Evolutionary conservation across 2,113 vertebrate genomes (phyloP), one percentile per base, ranked within the genome.

Genomic region (Brachypteracias leptosomus): DNA sequence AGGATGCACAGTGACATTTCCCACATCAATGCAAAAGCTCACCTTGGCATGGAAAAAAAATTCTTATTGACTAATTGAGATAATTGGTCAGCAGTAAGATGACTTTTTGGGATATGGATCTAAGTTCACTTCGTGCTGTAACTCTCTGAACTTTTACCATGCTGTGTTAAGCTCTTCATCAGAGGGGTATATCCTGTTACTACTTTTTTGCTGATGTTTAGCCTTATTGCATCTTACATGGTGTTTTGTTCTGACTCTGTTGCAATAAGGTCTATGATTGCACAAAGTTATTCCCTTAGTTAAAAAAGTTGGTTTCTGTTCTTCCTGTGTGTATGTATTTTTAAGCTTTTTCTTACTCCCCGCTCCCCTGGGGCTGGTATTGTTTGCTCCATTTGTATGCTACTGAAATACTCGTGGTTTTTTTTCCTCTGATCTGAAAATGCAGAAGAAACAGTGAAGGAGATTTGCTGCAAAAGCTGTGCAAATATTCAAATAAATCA

Each of bases 401-500:
- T 70, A 13, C 73, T 65, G 73, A 88, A 91, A 91, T 47, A 85
- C 31, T 36, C 44, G 10, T 0, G n/a, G 7, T 31, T 57, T 2
- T 75, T 44, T 58, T n/a, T 12, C 5, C 31, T 93, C 72, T 73
- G 81, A 81, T 91, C 66, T 89, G 59, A 93, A 95, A 96, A 79
- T 38, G 75, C 81, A 66, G 81, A 96, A 86, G 78, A 83, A 94
- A 77, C 25, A 44, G 66, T 13, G 66, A 87, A 87, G 59, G 86
- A 93, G 91, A 89, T 96, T 91, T 91, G 72, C 84, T 76, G 76
- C 73, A 73, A 85, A 90, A 96, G 80, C 91, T 76, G 82, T 91
- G 78, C 95, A 96, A 96, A 95, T 90, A 95, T 93, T 95, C 68
- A 87, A 77, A 92, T 88, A 91, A 87, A 89, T 82, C 84, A 80